Evolutionary conservation across 2,113 vertebrate genomes (phyloP), one percentile per base, ranked within the genome.

Genomic region (Jacana jacana): DNA sequence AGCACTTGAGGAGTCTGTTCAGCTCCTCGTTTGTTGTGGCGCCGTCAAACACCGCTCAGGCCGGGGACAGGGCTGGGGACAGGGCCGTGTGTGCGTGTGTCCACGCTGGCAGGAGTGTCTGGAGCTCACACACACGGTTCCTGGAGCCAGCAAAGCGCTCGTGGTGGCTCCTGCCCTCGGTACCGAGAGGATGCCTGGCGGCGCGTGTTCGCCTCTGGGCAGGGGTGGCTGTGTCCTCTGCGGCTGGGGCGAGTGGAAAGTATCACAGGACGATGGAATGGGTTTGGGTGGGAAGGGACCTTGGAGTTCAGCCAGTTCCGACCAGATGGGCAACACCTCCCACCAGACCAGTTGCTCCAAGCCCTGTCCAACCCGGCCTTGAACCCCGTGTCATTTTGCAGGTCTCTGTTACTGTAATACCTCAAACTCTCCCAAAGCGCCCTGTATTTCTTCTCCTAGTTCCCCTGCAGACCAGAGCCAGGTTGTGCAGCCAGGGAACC

Each of bases 151-250:
- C 25, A 9, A 25, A 31, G 55, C 3, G 2, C 71, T 10, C 0
- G 18, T 7, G 57, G 39, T 18, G 52, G 23, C 2, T 27, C 13
- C 1, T 2, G 3, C 5, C 0, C 25, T 22, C 2, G 17, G 71
- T 14, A 3, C 24, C 1, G 24, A 2, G 49, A 8, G 0, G 6
- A 9, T 0, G 2, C 27, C 28, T 28, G 19, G 1, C 0, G 52
- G 18, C 4, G 15, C 3, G 24, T 8, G 1, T 49, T 30, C 4
- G 40, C 25, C 3, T 25, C 13, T 1, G 10, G 19, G 4, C 37
- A 17, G 1, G 5, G 37, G 18, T 9, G 42, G 49, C 37, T 8
- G 1, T 13, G 18, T 30, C 15, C 6, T 19, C 15, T 3, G 75
- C 0, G 8, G n/a, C 9, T 13, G n/a, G 19, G 4, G 10, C 23